Percentiles rank a stretch among this genome's conserved stretches.
Conservation (phyloP, 2,888 invertebrate species). For the Aplocera efformata region DNA sequence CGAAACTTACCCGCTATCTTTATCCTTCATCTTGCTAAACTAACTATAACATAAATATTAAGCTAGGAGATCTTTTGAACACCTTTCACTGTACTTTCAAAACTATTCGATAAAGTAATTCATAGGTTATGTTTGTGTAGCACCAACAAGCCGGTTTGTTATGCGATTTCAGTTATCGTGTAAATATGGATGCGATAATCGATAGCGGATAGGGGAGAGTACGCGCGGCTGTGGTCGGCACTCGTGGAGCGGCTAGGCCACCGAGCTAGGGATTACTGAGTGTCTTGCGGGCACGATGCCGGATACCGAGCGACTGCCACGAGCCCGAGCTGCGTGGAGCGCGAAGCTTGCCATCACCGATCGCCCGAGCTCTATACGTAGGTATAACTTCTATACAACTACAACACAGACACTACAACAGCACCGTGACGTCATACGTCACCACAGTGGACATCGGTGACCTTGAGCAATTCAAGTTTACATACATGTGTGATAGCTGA, state of each 20-base stretch:
- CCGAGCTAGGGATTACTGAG: too few species aligned
- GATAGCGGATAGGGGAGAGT: constrained; percentile 24
- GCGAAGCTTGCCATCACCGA: neutral
- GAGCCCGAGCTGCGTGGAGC: too few species aligned
- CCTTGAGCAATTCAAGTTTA: constrained; percentile 35
- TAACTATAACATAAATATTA: constrained; percentile 25
- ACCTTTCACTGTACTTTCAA: constrained; percentile 36
- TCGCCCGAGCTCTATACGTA: neutral
- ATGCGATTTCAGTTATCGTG: constrained; percentile 31
- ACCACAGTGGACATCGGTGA: constrained; percentile 41
- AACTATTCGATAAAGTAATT: constrained; percentile 15
- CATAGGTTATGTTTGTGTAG: constrained; percentile 15
- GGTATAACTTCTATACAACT: too few species aligned
- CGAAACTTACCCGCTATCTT: constrained; percentile 51
- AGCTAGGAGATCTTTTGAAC: constrained; percentile 12
- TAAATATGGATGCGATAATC: constrained; percentile 52
- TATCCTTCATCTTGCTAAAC: constrained; percentile 52
- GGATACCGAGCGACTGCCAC: constrained; percentile 17
- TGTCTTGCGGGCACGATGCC: constrained; percentile 28
- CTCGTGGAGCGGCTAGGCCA: constrained; percentile 35
- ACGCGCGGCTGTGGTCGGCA: constrained; percentile 19
- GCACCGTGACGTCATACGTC: constrained; percentile 28
- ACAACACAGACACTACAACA: too few species aligned
- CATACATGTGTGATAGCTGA: constrained; percentile 8
- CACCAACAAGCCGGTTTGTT: constrained; percentile 42